Base-by-base conservation (phyloP, 2,797 vertebrate species). In the Glyptemys insculpta region DNA sequence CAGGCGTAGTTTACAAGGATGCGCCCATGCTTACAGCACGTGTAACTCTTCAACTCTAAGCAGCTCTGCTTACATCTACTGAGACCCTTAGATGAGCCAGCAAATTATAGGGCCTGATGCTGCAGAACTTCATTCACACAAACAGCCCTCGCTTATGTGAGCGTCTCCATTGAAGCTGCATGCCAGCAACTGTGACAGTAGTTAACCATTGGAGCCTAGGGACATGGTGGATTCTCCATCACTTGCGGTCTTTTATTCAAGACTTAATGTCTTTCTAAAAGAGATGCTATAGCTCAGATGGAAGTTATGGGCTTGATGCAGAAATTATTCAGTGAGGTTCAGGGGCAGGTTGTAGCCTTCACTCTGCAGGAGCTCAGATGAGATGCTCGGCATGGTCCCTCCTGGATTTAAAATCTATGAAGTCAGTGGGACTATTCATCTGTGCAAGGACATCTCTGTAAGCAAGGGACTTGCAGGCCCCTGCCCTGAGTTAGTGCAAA, bases 41-140 rank as follows among this genome's bases (percentile, higher is more conserved):
- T 83, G 94, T 91, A 81, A 93, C 94, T 18, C 88, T 92, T 96
- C 79, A 41, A 93, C 94, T 97, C 92, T 96, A 96, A 96, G 91
- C 96, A 95, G 81, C 88, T 95, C 31, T 8, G 2, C 87, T 95
- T 19, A 65, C 87, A 83, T 76, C 88, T 29, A 59, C 76, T 54
- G 0, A 3, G 90, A 94, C 76, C 57, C 57, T 31, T 29, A 59
- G 57, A 14, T 59, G 91, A 95, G 72, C 85, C 92, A 34, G 86
- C 25, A 47, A 16, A 47, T 27, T 2, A 76, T 3, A 91, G 91
- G 88, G 89, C 85, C 37, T 14, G 41, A 1, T 47, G 79, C 96
- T 97, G 95, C 88, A 56, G 68, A 91, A 9, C 87, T 95, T 95
- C 90, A 93, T 96, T 93, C 93, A 95, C 96, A 76, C 96, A 95